These are phyloP conservation scores for Mola mola DNA, from an alignment of 2,113 vertebrate species.

Conservation along the genomic window DNA sequence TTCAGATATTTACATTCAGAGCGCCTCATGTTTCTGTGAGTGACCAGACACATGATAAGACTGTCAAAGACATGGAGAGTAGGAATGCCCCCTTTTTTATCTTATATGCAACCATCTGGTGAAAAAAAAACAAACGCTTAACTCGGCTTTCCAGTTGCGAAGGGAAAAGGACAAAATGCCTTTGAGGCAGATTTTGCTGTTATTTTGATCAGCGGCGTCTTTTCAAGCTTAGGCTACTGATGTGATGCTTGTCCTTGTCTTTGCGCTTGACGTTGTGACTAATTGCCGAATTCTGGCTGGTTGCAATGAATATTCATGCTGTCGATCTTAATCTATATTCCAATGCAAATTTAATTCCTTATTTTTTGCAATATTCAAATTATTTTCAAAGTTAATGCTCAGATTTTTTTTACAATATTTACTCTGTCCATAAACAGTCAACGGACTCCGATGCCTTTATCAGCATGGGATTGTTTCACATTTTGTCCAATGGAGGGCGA, in stretches of 20 bases:
- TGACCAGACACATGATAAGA: slow-evolving; percentile 35
- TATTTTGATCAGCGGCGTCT: slow-evolving; percentile 24
- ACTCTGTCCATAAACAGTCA: no score
- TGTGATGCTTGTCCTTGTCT: slow-evolving; percentile 14
- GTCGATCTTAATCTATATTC: no score
- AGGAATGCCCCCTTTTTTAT: slow-evolving; percentile 27
- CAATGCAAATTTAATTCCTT: no score
- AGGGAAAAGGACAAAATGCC: slow-evolving; percentile 30
- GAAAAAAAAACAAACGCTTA: background rate
- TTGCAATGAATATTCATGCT: slow-evolving; percentile 14
- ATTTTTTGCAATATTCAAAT: no score
- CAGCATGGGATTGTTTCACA: no score
- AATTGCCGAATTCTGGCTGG: slow-evolving; percentile 26
- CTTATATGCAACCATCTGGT: slow-evolving; percentile 36
- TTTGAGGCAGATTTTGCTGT: slow-evolving; percentile 24
- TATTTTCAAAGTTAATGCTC: no score
- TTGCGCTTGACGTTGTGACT: slow-evolving; percentile 22
- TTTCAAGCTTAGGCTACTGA: background rate
- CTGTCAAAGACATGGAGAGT: slow-evolving; percentile 40
- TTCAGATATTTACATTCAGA: slow-evolving; percentile 61
- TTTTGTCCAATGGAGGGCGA: no score
- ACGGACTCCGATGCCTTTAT: no score
- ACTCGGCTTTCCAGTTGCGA: slow-evolving; percentile 27
- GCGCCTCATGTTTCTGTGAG: slow-evolving; percentile 1
- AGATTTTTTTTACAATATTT: no score